A percentile compares a stretch with the other conserved stretches of the same genome.
phyloP scores from a whole-genome alignment of 2,888 invertebrate species.

The Pristionchus exspectatus region DNA sequence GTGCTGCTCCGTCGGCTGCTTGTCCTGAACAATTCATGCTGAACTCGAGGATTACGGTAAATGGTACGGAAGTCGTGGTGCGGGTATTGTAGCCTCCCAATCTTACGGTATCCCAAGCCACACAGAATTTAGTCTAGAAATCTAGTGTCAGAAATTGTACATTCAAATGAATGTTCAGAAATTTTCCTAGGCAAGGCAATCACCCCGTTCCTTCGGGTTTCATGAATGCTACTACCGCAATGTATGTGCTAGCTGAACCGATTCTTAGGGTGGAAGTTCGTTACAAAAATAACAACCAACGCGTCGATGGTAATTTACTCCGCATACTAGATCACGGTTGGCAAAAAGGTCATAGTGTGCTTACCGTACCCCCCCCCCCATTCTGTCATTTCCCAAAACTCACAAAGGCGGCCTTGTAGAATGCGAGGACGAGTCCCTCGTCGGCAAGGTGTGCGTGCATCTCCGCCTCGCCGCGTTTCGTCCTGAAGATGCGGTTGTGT shows the following conservation, averaged over 20 bases:
- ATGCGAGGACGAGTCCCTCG: slow-evolving; percentile 47
- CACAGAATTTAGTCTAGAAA: no score
- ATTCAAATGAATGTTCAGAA: no score
- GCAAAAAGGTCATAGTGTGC: not conserved
- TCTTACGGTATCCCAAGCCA: not conserved
- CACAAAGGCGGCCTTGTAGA: slow-evolving; percentile 53
- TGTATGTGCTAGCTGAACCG: no score
- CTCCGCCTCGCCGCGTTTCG: slow-evolving; percentile 48
- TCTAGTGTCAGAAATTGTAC: not conserved
- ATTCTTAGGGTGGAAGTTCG: not conserved
- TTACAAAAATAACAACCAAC: no score
- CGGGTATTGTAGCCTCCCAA: no score
- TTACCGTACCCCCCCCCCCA: not conserved
- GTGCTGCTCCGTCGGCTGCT: slow-evolving; percentile 63
- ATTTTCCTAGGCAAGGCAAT: no score
- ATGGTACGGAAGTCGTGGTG: no score
- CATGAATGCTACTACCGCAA: not conserved
- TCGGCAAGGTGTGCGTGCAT: slow-evolving; percentile 45
- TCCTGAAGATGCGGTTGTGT: slow-evolving; percentile 5
- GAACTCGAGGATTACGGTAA: not conserved
- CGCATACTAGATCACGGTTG: no score
- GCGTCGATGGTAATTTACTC: no score
- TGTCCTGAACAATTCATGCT: slow-evolving; percentile 59
- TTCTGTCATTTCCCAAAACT: slow-evolving; percentile 36
- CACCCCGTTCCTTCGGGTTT: not conserved